Evolutionary conservation across 2,797 vertebrate genomes (phyloP), one percentile per base, ranked within the genome.

Genomic region (Gallinago solitaria): DNA sequence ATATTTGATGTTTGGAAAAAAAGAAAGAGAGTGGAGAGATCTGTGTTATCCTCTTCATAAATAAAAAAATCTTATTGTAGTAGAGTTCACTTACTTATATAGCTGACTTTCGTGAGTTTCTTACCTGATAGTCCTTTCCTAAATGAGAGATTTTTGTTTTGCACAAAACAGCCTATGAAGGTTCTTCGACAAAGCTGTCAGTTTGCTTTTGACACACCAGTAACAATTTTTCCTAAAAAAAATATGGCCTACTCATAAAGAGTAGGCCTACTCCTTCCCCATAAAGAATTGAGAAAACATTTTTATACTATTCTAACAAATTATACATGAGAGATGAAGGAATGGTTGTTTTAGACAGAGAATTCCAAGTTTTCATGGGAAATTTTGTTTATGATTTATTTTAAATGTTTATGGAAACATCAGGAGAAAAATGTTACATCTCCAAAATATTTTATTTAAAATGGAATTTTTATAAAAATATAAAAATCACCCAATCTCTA

Each of bases 51-150:
- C 25, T 94, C 30, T 93, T 82, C 56, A 35, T 79, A 93, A 73
- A 28, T 70, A 87, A 83, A 80, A 83, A 92, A 86, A 94, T 60
- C 63, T 74, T 89, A 77, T 8, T 68, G n/a, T 82, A 86, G 75
- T 95, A 81, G 95, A 93, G 41, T 96, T 96, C 65, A 94, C 27
- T 96, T 97, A 93, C 83, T 89, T 81, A 83, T 94, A 70, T 73
- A 35, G 92, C 50, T 89, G 30, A 90, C 54, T 96, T 93, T 70
- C 75, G 33, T 90, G 71, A 93, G 74, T 87, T 97, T 96, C 79
- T 84, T 67, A 89, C 47, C 27, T 71, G 56, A 18, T 59, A 84
- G 35, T 74, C 51, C 12, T 95, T 95, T 94, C 56, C 87, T 79
- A 95, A 96, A 88, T 50, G 45, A 87, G 64, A 96, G 27, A 64